A percentile compares a stretch with the other conserved stretches of the same genome.
These are phyloP conservation scores for Prunella himalayana DNA, from an alignment of 2,113 vertebrate genomes.

Conservation along the genomic window DNA sequence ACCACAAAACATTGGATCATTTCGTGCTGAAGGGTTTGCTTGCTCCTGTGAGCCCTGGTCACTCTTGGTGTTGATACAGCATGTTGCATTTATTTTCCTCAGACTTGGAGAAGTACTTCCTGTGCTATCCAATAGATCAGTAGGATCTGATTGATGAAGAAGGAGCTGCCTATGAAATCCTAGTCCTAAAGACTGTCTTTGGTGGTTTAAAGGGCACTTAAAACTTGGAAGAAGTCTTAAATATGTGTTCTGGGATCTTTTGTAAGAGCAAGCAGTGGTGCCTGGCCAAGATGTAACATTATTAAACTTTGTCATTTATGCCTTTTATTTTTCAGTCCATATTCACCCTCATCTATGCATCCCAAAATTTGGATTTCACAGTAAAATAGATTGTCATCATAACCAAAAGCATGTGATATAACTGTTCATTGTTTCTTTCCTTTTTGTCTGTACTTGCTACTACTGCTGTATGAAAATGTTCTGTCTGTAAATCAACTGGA, in stretches of 20 bases:
- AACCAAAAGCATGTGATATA: neutral
- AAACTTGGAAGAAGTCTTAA: neutral
- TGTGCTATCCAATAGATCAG: neutral
- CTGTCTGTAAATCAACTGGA: neutral
- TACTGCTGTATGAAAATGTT: neutral
- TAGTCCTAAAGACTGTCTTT: neutral
- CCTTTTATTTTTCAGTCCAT: neutral
- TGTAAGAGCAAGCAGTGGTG: neutral
- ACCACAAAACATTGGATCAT: neutral
- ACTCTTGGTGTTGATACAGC: neutral
- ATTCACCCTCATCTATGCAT: neutral
- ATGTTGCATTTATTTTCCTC: neutral
- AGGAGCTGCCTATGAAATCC: neutral
- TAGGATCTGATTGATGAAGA: constrained; percentile 4
- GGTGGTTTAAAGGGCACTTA: neutral
- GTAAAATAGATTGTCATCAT: neutral
- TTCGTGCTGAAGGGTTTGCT: neutral
- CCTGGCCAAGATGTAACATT: neutral
- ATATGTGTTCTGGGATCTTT: neutral
- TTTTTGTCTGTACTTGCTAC: neutral
- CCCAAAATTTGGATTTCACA: neutral
- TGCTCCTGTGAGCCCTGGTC: neutral
- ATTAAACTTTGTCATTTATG: neutral
- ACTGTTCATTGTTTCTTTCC: neutral
- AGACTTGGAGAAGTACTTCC: neutral